Conservation (phyloP, 64 coral and sea anemone species). For the Stichodactyla mertensii region DNA sequence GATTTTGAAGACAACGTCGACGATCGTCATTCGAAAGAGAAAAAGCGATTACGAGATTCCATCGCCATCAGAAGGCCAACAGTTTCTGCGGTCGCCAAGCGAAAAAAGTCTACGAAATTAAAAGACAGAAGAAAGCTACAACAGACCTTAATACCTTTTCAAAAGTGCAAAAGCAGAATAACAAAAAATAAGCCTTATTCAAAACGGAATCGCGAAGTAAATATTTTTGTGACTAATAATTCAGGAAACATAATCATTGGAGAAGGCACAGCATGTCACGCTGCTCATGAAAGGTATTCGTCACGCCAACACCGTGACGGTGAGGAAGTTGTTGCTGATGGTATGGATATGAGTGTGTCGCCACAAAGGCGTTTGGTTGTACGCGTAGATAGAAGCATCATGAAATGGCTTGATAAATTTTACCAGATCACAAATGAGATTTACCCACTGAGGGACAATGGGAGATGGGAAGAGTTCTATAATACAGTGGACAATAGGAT, state of each 20-base stretch:
- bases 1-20: not conserved
- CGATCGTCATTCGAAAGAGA: not conserved
- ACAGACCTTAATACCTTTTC: not conserved
- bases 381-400: not conserved
- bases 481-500: slow-evolving; percentile 5
- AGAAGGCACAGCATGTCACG: not conserved
- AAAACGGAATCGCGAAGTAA: not conserved
- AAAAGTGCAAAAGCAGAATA: not conserved
- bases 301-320: not conserved
- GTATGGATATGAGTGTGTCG: not conserved
- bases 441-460: slow-evolving; percentile 18
- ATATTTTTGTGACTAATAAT: not conserved
- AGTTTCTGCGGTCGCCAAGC: not conserved
- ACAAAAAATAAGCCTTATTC: not conserved
- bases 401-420: not conserved
- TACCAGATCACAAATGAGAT: not conserved
- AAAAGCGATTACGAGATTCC: not conserved
- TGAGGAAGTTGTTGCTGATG: not conserved
- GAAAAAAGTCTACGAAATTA: not conserved
- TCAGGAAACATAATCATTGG: not conserved
- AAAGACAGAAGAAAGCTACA: not conserved
- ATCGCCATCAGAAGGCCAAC: too few relatives aligned
- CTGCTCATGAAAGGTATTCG: not conserved
- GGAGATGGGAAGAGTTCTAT: slow-evolving; percentile 15
- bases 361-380: not conserved